Percentiles rank a stretch among this genome's conserved stretches.
These are phyloP conservation scores for Cryptophagus acutangulus DNA, from an alignment of 2,888 invertebrate species.

Conservation along the genomic window DNA sequence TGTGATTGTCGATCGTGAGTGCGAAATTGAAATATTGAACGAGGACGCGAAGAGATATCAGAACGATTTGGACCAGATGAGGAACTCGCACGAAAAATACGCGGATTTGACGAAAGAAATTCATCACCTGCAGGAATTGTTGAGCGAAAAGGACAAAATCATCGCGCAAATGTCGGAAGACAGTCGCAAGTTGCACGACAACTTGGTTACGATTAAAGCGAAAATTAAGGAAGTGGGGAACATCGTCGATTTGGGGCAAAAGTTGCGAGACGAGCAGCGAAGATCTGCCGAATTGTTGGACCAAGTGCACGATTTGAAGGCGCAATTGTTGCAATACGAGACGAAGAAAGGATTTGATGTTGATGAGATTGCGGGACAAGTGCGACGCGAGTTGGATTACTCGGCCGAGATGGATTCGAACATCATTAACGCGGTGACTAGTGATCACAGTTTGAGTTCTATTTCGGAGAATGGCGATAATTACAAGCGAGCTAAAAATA, in stretches of 20 bases:
- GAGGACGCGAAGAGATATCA: conserved; percentile 53
- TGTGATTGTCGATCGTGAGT: conserved; percentile 47
- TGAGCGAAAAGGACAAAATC: conserved; percentile 57
- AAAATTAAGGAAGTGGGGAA: conserved; percentile 54
- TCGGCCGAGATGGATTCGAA: conserved; percentile 58
- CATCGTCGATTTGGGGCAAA: conserved; percentile 56
- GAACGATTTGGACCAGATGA: conserved; percentile 44
- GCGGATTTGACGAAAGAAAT: conserved; percentile 53
- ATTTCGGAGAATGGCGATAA: conserved; percentile 32
- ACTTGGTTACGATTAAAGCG: conserved; percentile 50
- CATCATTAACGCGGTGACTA: conserved; percentile 56
- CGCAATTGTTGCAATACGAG: conserved; percentile 44
- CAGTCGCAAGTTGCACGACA: conserved; percentile 53
- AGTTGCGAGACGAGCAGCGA: conserved; percentile 53
- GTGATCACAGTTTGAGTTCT: conserved; percentile 38
- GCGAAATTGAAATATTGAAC: conserved; percentile 53
- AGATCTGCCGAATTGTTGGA: conserved; percentile 43
- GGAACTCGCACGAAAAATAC: conserved; percentile 23
- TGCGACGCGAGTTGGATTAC: conserved; percentile 56
- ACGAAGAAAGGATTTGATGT: conserved; percentile 41
- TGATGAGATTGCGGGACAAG: conserved; percentile 54
- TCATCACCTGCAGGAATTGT: conserved; percentile 52
- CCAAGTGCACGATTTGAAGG: conserved; percentile 39
- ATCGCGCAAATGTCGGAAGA: conserved; percentile 57
- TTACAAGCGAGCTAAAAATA: conserved; percentile 16